Conservation (phyloP, 1,140 invertebrate genomes). For the Heterodera schachtii region DNA sequence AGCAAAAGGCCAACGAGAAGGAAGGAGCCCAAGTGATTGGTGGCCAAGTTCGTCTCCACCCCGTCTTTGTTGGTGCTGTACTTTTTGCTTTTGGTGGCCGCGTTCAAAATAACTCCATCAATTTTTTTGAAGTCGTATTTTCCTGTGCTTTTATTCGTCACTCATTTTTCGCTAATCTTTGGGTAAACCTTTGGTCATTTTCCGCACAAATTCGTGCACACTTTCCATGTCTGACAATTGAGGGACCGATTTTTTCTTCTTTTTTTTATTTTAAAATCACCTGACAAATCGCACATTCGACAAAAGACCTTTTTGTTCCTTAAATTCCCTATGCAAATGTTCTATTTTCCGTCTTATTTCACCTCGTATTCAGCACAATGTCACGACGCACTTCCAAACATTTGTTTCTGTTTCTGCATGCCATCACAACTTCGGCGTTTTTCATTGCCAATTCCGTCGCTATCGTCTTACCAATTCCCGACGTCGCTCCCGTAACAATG, state of each 20-base stretch:
- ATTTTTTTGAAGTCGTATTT: conserved; percentile 60
- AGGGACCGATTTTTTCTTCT: not conserved
- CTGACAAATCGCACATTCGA: conserved; percentile 57
- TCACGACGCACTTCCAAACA: conserved; percentile 59
- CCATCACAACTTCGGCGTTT: conserved; percentile 64
- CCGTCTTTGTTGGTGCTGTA: conserved; percentile 54
- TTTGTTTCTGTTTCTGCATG: conserved; percentile 62
- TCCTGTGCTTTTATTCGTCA: conserved; percentile 32
- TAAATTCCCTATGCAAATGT: not conserved
- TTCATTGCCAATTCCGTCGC: conserved; percentile 53
- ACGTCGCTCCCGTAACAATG: conserved; percentile 57
- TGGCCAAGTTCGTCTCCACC: conserved; percentile 61
- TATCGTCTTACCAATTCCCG: conserved; percentile 56
- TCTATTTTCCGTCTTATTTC: too few species aligned
- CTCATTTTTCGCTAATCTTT: not conserved
- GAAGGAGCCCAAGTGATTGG: conserved; percentile 64
- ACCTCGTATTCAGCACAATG: conserved; percentile 58
- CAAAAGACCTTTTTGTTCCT: conserved; percentile 63
- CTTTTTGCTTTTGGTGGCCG: conserved; percentile 41
- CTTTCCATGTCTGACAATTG: conserved; percentile 55
- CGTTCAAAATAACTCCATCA: conserved; percentile 62
- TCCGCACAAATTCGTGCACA: conserved; percentile 59
- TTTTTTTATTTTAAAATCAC: not conserved
- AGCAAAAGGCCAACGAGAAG: conserved; percentile 55
- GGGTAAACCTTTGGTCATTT: conserved; percentile 52